A percentile compares a stretch with the other conserved stretches of the same genome.
These are phyloP conservation scores for Mesorhabditis sp. DNA, from an alignment of 2,888 invertebrate genomes.

Conservation along the genomic window DNA sequence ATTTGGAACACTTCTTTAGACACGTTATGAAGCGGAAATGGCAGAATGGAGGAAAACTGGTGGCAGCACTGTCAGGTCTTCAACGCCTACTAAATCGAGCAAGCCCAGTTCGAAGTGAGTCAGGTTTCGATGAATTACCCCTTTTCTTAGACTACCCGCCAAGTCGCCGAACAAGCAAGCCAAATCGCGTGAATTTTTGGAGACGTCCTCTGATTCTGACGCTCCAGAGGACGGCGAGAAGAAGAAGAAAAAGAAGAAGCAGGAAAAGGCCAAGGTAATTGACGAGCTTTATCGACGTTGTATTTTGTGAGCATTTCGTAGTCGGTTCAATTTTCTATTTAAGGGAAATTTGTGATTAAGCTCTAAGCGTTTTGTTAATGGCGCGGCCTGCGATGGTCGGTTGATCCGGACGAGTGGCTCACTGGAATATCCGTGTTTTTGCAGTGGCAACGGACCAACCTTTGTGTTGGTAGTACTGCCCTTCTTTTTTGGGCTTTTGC, in stretches of 20 bases:
- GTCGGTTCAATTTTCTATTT: no score
- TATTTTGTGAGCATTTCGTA: no score
- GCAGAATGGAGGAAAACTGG: constrained; percentile 72
- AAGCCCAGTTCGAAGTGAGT: constrained; percentile 8
- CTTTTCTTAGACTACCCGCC: not conserved
- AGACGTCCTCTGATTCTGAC: constrained; percentile 24
- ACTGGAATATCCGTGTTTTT: no score
- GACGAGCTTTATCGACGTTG: no score
- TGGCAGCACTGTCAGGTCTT: constrained; percentile 16
- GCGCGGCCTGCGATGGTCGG: constrained; percentile 16
- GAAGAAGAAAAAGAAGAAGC: constrained; percentile 19
- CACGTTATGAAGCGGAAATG: constrained; percentile 82
- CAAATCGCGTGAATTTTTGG: constrained; percentile 5
- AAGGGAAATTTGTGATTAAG: not conserved
- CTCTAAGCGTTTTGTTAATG: constrained; percentile 1
- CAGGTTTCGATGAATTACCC: not conserved
- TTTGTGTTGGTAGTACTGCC: no score
- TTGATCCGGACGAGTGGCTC: constrained; percentile 15
- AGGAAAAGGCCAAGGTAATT: constrained; percentile 11
- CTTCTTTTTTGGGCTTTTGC: no score
- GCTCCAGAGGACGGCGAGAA: constrained; percentile 29
- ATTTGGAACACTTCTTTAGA: not conserved
- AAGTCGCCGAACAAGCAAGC: not conserved
- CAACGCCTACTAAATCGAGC: constrained; percentile 14
- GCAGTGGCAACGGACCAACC: no score